Evolutionary conservation across 2,888 invertebrate genomes (phyloP).

Genomic region (Axea sp.): DNA sequence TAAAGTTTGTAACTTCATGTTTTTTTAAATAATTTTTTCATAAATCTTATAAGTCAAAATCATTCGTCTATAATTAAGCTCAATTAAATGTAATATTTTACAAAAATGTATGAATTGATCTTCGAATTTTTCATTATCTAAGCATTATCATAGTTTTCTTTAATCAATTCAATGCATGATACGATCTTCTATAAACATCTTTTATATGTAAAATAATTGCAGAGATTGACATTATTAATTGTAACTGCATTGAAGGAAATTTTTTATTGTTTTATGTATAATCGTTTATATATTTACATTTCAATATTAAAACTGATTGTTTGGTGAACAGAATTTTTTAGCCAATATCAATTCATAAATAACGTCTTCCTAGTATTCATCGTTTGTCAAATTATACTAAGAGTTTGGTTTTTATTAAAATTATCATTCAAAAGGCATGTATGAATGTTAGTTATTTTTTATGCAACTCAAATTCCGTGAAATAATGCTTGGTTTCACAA

Average conservation of each 20-base stretch:
- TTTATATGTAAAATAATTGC: slow-evolving; percentile 40
- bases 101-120: slow-evolving; percentile 30
- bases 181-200: slow-evolving; percentile 55
- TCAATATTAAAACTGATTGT: neutral
- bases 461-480: too few relatives aligned
- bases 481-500: too few relatives aligned
- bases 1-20: too few relatives aligned
- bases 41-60: too few relatives aligned
- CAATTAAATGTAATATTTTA: too few relatives aligned
- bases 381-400: too few relatives aligned
- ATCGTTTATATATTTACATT: neutral
- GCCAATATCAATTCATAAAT: neutral
- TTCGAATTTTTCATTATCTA: slow-evolving; percentile 33
- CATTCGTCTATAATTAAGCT: too few relatives aligned
- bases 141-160: slow-evolving; percentile 44
- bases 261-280: slow-evolving; percentile 13
- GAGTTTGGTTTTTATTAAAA: too few relatives aligned
- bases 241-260: slow-evolving; percentile 41
- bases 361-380: too few relatives aligned
- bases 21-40: too few relatives aligned
- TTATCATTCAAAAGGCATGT: too few relatives aligned
- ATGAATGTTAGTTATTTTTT: too few relatives aligned
- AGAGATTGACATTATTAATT: slow-evolving; percentile 46
- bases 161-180: slow-evolving; percentile 53
- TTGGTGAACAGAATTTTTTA: neutral